Evolutionary conservation across 2,888 invertebrate species (phyloP).

Genomic region (Caenorhabditis sp.): DNA sequence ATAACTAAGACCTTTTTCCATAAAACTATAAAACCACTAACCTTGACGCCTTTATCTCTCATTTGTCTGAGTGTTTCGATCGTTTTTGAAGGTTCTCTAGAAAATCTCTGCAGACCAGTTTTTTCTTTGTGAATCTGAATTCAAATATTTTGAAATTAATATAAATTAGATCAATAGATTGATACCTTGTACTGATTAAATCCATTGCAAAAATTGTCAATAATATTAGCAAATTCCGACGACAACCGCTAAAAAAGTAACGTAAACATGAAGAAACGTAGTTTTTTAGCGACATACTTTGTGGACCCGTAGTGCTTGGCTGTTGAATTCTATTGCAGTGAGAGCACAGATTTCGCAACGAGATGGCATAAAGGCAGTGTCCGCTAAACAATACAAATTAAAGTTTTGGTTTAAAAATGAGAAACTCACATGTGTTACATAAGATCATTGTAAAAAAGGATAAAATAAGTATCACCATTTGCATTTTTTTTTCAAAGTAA

Average conservation of each 20-base stretch:
- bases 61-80: conserved; percentile 67
- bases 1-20: background rate
- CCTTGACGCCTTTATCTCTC: conserved; percentile 71
- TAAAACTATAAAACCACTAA: conserved; percentile 20
- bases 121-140: conserved; percentile 72
- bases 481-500: too few species aligned
- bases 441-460: too few species aligned
- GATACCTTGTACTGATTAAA: conserved; percentile 58
- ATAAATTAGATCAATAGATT: too few species aligned
- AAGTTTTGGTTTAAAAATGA: background rate
- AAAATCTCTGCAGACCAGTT: conserved; percentile 67
- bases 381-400: conserved; percentile 11
- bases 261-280: too few species aligned
- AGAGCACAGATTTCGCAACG: conserved; percentile 62
- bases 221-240: conserved; percentile 43
- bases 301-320: conserved; percentile 3
- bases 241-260: conserved; percentile 44
- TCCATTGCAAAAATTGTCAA: conserved; percentile 39
- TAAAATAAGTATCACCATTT: too few species aligned
- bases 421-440: too few species aligned
- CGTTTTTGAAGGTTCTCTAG: conserved; percentile 66
- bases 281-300: too few species aligned
- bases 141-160: background rate
- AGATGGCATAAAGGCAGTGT: conserved; percentile 43
- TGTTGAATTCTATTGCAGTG: conserved; percentile 28